Conservation (phyloP, 1,140 invertebrate genomes). For the Drosophila suzukii region DNA sequence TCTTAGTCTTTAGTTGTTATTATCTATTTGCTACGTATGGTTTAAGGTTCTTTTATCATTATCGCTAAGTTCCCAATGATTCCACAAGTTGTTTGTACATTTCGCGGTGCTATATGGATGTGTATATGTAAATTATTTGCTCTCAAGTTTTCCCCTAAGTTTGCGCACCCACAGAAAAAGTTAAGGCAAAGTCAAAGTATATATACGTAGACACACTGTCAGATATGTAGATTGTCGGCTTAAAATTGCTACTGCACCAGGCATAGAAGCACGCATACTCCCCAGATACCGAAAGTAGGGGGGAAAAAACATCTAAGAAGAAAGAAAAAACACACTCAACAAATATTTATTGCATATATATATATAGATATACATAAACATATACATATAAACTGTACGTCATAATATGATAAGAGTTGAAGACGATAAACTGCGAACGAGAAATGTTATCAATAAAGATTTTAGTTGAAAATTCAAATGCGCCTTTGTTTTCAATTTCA, state of each 20-base stretch:
- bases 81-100: conserved; percentile 70
- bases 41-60: conserved; percentile 46
- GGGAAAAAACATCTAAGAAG: conserved; percentile 20
- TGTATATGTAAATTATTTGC: conserved; percentile 66
- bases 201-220: conserved; percentile 23
- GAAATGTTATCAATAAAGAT: conserved; percentile 83
- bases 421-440: conserved; percentile 61
- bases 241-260: conserved; percentile 51
- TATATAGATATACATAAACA: conserved; percentile 42
- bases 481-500: conserved; percentile 13
- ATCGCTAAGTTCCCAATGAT: conserved; percentile 43
- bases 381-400: conserved; percentile 62
- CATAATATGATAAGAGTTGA: conserved; percentile 72
- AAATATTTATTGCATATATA: conserved; percentile 75
- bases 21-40: conserved; percentile 59
- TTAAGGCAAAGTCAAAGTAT: conserved; percentile 37
- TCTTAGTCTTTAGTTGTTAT: conserved; percentile 66
- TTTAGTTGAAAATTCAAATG: conserved; percentile 81
- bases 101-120: conserved; percentile 78
- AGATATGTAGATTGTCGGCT: conserved; percentile 46
- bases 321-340: conserved; percentile 25
- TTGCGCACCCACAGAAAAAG: conserved; percentile 32
- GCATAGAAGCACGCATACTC: conserved; percentile 53
- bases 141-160: conserved; percentile 48
- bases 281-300: conserved; percentile 30